A percentile compares a stretch with the other conserved stretches of the same genome.
These are phyloP conservation scores for Tapirus indicus DNA, from an alignment of 2,797 vertebrate species.

Conservation along the genomic window DNA sequence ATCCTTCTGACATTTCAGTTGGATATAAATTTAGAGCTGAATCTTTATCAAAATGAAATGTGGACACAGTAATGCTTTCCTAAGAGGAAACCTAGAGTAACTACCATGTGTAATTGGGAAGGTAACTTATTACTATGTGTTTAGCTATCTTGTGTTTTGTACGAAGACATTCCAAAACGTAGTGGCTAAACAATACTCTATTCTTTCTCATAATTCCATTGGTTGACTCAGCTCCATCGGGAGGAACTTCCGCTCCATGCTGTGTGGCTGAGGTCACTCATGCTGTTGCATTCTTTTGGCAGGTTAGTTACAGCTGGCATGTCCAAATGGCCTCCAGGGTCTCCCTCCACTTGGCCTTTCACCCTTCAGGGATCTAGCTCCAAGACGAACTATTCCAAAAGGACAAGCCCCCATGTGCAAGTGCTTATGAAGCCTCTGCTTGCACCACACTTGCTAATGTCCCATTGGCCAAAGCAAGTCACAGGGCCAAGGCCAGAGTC, in stretches of 20 bases:
- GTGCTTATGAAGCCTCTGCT: not conserved
- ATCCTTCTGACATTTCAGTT: slow-evolving; percentile 30
- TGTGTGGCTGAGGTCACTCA: not conserved
- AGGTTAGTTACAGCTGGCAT: not conserved
- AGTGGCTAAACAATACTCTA: not conserved
- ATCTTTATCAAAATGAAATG: slow-evolving; percentile 58
- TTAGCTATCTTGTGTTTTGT: not conserved
- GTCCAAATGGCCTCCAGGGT: not conserved
- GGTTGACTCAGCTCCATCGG: not conserved
- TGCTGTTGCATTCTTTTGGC: fast-evolving
- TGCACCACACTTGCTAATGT: not conserved
- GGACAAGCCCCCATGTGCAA: not conserved
- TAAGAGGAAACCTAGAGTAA: slow-evolving; percentile 18
- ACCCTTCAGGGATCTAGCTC: not conserved
- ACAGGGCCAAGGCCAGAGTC: not conserved
- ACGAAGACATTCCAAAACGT: not conserved
- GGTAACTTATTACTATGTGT: not conserved
- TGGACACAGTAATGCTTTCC: not conserved
- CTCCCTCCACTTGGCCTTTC: not conserved
- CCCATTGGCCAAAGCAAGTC: not conserved
- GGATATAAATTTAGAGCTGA: slow-evolving; percentile 49
- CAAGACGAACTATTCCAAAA: not conserved
- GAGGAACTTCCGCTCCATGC: not conserved
- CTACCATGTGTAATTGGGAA: not conserved
- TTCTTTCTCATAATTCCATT: not conserved